Conservation (phyloP, 2,888 invertebrate genomes). For the Plagodis pulveraria region DNA sequence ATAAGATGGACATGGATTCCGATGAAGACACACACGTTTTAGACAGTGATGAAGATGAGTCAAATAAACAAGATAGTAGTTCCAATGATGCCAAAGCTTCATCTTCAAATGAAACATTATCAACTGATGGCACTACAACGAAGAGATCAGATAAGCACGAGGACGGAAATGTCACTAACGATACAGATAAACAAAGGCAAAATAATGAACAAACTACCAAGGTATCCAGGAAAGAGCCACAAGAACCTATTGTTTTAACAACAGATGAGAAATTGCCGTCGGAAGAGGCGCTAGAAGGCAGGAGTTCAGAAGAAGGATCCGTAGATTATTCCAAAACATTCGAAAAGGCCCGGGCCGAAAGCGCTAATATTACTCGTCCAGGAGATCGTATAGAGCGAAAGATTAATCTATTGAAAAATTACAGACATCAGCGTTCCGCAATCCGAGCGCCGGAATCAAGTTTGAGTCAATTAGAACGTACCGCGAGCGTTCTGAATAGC, state of each 20-base stretch:
- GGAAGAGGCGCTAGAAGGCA: constrained; percentile 70
- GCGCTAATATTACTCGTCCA: constrained; percentile 37
- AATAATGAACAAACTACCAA: constrained; percentile 27
- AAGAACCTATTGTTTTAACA: constrained; percentile 64
- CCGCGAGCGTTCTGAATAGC: constrained; percentile 72
- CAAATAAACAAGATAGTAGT: constrained; percentile 35
- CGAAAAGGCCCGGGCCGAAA: constrained; percentile 38
- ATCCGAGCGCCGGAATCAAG: constrained; percentile 73
- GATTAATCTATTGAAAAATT: constrained; percentile 77
- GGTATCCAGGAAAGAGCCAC: constrained; percentile 40
- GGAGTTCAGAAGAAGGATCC: constrained; percentile 48
- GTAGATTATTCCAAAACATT: constrained; percentile 40
- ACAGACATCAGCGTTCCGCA: constrained; percentile 74
- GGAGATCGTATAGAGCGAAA: constrained; percentile 65
- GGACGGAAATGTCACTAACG: constrained; percentile 27
- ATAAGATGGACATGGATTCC: constrained; percentile 58
- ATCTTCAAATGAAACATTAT: constrained; percentile 36
- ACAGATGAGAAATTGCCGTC: constrained; percentile 76
- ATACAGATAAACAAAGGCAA: constrained; percentile 39
- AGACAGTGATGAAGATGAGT: constrained; percentile 73
- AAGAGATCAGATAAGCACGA: constrained; percentile 23
- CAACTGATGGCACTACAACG: constrained; percentile 28
- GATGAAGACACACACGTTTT: constrained; percentile 75
- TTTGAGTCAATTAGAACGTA: constrained; percentile 73
- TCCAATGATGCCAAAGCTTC: constrained; percentile 34